Conservation (phyloP, 2,888 invertebrate species). For the Linnaemya tessellans region DNA sequence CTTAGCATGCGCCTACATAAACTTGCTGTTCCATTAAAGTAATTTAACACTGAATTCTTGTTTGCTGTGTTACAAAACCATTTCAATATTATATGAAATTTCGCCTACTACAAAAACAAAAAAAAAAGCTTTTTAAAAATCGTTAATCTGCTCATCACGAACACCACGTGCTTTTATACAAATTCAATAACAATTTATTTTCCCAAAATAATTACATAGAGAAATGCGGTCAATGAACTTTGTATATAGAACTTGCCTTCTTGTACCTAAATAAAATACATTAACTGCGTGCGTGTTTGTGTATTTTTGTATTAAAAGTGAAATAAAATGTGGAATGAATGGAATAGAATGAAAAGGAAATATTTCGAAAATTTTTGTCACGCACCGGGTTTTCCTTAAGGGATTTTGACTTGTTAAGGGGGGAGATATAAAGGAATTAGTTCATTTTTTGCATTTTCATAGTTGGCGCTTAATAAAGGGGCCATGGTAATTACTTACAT, state of each 20-base stretch:
- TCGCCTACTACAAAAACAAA: background rate
- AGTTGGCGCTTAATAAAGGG: too few relatives aligned
- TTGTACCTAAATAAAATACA: background rate
- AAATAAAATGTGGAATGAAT: background rate
- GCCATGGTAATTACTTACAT: too few relatives aligned
- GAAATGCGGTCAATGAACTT: constrained; percentile 16
- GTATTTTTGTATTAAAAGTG: background rate
- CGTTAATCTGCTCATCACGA: background rate
- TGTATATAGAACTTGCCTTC: background rate
- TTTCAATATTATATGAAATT: background rate
- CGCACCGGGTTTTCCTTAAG: constrained; percentile 2
- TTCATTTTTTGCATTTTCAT: too few relatives aligned
- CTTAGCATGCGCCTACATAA: background rate
- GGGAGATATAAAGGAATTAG: background rate
- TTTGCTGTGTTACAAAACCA: background rate
- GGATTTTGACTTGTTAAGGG: background rate
- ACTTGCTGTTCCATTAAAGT: background rate
- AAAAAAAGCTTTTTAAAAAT: background rate
- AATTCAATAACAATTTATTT: constrained; percentile 18
- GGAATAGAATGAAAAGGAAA: constrained; percentile 3
- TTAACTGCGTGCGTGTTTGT: background rate
- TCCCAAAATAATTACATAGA: constrained; percentile 18
- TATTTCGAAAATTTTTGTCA: constrained; percentile 6
- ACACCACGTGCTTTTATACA: constrained; percentile 11
- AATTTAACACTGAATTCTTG: background rate